Evolutionary conservation across 2,113 vertebrate species (phyloP), one percentile per base, ranked within the genome.

Genomic region (Egretta garzetta): DNA sequence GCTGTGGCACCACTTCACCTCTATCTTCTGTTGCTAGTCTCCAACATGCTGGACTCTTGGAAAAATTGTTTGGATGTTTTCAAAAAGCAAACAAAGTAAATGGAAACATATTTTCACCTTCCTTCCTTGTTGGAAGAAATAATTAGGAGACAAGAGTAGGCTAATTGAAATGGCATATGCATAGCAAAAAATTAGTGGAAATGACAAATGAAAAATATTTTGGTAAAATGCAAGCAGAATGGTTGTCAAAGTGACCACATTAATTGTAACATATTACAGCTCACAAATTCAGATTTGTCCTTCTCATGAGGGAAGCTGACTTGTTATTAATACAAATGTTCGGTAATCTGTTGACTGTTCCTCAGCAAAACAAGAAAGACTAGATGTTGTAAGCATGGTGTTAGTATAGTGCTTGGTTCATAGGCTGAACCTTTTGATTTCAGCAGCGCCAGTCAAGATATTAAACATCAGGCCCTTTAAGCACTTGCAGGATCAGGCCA

Each of bases 191-290:
- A 64, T 12, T 3, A 70, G 12, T 62, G 73, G 37, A 95, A 87
- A 89, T 13, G 50, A 58, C 10, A 93, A 93, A 92, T 58, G 50
- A 73, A 95, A 93, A 93, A 90, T 62, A 93, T 43, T 64, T 93
- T 59, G 30, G 49, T 28, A 92, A 81, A 86, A 86, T 71, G 45
- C 47, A 80, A 93, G 86, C 79, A 91, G 84, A 91, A 86, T 75
- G 66, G 68, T 21, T 96, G 75, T 94, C 60, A 89, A 71, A 94
- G 43, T 80, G 58, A 90, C 47, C 66, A 56, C 17, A 77, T 88
- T 64, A 87, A 94, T 35, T 68, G 55, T 50, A 85, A 76, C 37
- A 32, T 52, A 76, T 37, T 68, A 77, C 37, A 86, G 55, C 28
- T 77, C 5, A 9, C 24, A 97, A 91, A 63, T 59, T 87, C 81